These are phyloP conservation scores for Gasterosteus aculeatus DNA, from an alignment of 2,113 vertebrate species.

Conservation along the genomic window DNA sequence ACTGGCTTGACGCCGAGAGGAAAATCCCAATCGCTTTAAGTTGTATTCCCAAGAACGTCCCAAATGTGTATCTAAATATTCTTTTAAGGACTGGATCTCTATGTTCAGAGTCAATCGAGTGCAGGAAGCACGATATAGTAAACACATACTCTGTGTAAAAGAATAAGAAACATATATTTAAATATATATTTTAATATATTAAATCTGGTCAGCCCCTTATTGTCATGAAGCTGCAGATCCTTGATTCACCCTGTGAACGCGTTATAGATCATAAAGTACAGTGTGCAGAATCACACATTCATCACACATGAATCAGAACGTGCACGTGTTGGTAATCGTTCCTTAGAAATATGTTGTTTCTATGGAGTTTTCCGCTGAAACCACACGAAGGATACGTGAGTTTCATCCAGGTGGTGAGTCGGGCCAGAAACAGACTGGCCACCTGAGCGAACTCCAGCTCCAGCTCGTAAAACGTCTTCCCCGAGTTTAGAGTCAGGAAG, in stretches of 20 bases:
- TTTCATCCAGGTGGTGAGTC: slow-evolving; percentile 85
- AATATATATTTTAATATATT: background rate
- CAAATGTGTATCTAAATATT: slow-evolving; percentile 82
- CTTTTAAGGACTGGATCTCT: slow-evolving; percentile 71
- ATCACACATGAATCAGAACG: background rate
- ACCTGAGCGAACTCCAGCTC: slow-evolving; percentile 87
- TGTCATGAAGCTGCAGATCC: background rate
- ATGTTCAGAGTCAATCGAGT: background rate
- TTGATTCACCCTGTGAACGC: background rate
- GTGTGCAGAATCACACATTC: background rate
- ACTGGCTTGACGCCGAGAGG: slow-evolving; percentile 86
- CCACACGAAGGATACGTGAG: slow-evolving; percentile 83
- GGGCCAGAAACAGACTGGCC: slow-evolving; percentile 86
- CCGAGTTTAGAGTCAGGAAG: slow-evolving; percentile 81
- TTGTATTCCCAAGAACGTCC: slow-evolving; percentile 79
- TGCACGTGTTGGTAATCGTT: background rate
- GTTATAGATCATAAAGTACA: background rate
- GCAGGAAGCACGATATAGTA: background rate
- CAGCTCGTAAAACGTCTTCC: slow-evolving; percentile 84
- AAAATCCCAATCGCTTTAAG: slow-evolving; percentile 85
- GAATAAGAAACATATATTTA: too few species aligned
- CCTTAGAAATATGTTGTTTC: background rate
- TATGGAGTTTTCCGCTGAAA: background rate
- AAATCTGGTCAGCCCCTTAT: background rate
- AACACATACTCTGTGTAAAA: background rate